Percentiles rank a stretch among this genome's conserved stretches.
phyloP scores from a whole-genome alignment of 2,113 vertebrate species.

The Mionectes macconnelli region DNA sequence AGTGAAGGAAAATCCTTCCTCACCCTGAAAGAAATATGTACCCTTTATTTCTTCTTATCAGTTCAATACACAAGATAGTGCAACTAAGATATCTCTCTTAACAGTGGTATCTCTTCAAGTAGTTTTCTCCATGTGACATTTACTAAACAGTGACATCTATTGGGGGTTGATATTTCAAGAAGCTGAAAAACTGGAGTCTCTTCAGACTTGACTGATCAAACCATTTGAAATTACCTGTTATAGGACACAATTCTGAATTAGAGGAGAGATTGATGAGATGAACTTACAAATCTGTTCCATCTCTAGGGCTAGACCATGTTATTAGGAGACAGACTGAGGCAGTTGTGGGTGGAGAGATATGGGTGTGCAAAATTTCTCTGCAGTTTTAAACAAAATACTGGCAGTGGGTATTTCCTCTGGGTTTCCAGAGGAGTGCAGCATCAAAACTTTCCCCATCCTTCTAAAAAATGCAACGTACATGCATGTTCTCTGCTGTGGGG shows the following conservation, averaged over 20 bases:
- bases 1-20: neutral
- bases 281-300: neutral
- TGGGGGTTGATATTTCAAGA: neutral
- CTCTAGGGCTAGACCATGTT: neutral
- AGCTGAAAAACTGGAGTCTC: neutral
- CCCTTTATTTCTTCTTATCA: neutral
- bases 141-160: conserved; percentile 29
- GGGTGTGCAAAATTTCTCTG: neutral
- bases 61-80: neutral
- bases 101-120: neutral
- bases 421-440: neutral
- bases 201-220: neutral
- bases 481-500: accelerated
- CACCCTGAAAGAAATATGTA: neutral
- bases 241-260: neutral
- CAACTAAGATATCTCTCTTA: neutral
- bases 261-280: neutral
- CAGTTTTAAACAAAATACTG: neutral
- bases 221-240: neutral
- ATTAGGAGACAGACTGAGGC: neutral
- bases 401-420: neutral
- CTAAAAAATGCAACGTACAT: neutral
- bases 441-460: neutral
- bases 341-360: neutral
- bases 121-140: neutral